Evolutionary conservation across 2,797 vertebrate species (phyloP), one percentile per base, ranked within the genome.

Genomic region (Sternotherus odoratus): DNA sequence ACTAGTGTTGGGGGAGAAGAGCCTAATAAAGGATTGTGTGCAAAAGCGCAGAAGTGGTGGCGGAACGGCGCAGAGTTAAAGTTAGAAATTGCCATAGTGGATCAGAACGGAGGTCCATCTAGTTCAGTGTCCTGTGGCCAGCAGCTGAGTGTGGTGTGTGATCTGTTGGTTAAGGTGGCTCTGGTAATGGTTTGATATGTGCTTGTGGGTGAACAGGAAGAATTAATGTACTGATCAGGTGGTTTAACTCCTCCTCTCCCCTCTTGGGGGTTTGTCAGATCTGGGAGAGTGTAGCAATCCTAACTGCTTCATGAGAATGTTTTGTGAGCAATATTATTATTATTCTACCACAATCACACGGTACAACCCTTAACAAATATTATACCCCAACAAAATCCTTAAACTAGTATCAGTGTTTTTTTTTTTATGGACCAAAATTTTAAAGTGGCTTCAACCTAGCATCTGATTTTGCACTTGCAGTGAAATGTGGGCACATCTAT

Each of bases 271-370:
- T 30, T 72, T 94, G 77, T 77, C 11, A 24, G n/a, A 5, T 85
- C 4, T 79, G 51, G 77, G 3, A 75, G n/a, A 28, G 26, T 24
- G 39, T 75, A 24, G 26, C 72, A 93, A 72, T 78, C n/a, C 24
- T 28, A 13, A 0, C 79, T 60, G 21, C 0, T 0, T 77, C 26
- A 49, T 69, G 4, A 6, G 23, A 1, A 19, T 11, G 83, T 83
- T 78, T 56, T 33, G 8, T 48, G 26, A 16, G 13, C 12, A 17
- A 26, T 30, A n/a, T 21, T 66, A 69, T 36, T 69, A 11, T 39
- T 39, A 3, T 21, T 69, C 21, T 36, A 5, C 36, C 36, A 69
- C 5, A 5, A 24, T 69, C 66, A 69, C 66, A 69, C n/a, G 23
- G n/a, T 66, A 36, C 19, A 36, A 12, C 23, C 3, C 23, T 92